Conservation (phyloP, 2,888 invertebrate genomes). For the Drosophila testacea region DNA sequence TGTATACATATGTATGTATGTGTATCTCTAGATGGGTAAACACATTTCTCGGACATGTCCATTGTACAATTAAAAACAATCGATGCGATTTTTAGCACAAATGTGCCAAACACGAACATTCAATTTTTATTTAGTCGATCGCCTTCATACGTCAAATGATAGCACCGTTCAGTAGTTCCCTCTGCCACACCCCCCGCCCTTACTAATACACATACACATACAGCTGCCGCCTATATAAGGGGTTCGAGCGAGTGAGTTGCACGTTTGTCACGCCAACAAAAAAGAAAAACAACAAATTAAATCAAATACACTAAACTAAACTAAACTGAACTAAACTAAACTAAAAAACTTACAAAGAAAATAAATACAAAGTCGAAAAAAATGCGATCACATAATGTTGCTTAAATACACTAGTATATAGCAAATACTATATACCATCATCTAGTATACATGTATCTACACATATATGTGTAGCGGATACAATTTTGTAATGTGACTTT, state of each 20-base stretch:
- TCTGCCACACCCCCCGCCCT: background rate
- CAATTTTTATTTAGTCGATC: conserved; percentile 71
- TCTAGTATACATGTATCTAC: no score
- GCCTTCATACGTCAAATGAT: conserved; percentile 70
- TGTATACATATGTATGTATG: conserved; percentile 5
- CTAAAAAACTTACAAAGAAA: conserved; percentile 1
- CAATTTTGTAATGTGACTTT: conserved; percentile 10
- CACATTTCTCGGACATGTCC: conserved; percentile 52
- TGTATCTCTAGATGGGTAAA: conserved; percentile 32
- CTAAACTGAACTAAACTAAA: conserved; percentile 11
- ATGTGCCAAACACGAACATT: conserved; percentile 77
- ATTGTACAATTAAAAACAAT: conserved; percentile 73
- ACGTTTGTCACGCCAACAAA: conserved; percentile 34
- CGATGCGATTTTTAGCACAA: conserved; percentile 78
- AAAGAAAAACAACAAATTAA: conserved; percentile 16
- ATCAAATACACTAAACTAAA: conserved; percentile 4
- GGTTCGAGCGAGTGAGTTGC: conserved; percentile 24
- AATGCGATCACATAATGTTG: conserved; percentile 2
- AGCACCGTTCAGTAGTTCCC: conserved; percentile 13
- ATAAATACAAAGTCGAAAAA: background rate
- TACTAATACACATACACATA: background rate
- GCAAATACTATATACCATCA: no score
- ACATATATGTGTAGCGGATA: background rate
- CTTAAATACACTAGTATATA: background rate
- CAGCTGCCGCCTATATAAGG: conserved; percentile 21